Percentiles rank a stretch among this genome's conserved stretches.
These are phyloP conservation scores for Rhodinocichla rosea DNA, from an alignment of 2,113 vertebrate species.

Conservation along the genomic window DNA sequence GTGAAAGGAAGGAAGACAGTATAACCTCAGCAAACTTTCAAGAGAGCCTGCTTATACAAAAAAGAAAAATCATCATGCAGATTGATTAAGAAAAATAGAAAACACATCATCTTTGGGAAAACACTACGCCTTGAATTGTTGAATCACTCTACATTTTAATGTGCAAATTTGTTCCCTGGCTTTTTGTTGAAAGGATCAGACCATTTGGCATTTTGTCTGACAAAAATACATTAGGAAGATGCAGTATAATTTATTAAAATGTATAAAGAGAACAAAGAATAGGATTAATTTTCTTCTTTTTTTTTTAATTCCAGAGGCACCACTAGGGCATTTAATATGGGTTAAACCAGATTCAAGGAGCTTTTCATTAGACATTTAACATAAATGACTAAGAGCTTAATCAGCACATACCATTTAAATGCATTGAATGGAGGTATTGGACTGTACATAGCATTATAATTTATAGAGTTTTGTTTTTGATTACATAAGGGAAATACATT, in stretches of 20 bases:
- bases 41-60: neutral
- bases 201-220: constrained; percentile 60
- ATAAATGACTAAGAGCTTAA: constrained; percentile 67
- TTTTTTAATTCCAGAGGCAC: constrained; percentile 42
- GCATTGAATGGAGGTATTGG: constrained; percentile 59
- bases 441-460: constrained; percentile 71
- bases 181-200: constrained; percentile 63
- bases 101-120: constrained; percentile 41
- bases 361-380: constrained; percentile 71
- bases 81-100: constrained; percentile 47
- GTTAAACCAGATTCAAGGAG: constrained; percentile 65
- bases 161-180: constrained; percentile 44
- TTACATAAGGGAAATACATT: constrained; percentile 73
- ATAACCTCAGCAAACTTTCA: constrained; percentile 1
- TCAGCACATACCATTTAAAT: constrained; percentile 70
- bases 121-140: neutral
- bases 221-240: constrained; percentile 55
- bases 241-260: constrained; percentile 68
- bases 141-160: constrained; percentile 63
- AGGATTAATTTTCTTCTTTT: constrained; percentile 57
- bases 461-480: constrained; percentile 74
- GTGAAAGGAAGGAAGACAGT: neutral
- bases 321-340: constrained; percentile 58
- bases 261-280: constrained; percentile 59
- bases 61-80: constrained; percentile 6